Evolutionary conservation across 2,113 vertebrate genomes (phyloP).

Genomic region (Leptodactylus fuscus): DNA sequence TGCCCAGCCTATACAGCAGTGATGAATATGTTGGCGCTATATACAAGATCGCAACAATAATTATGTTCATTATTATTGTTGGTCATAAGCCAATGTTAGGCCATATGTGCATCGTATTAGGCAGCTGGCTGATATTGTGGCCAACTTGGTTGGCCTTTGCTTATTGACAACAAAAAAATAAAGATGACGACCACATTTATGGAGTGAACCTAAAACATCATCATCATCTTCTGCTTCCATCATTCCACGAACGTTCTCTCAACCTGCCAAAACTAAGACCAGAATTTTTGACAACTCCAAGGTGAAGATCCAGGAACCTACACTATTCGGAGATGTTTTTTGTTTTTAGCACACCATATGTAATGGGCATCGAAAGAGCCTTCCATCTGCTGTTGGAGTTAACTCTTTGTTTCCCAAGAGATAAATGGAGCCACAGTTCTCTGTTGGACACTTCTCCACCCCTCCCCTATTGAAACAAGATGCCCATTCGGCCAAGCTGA

Average conservation of each 20-base stretch:
- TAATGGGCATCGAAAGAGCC: neutral
- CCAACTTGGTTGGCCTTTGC: conserved; percentile 11
- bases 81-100: conserved; percentile 26
- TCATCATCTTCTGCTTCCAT: neutral
- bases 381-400: neutral
- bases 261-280: neutral
- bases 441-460: neutral
- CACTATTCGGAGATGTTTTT: neutral
- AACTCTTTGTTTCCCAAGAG: neutral
- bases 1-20: neutral
- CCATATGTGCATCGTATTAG: conserved; percentile 13
- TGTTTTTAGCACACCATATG: neutral
- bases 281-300: neutral
- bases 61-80: conserved; percentile 29
- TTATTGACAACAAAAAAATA: neutral
- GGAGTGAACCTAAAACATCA: neutral
- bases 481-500: neutral
- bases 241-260: neutral
- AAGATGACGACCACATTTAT: neutral
- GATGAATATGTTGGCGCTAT: conserved; percentile 27
- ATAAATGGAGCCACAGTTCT: neutral
- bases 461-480: neutral
- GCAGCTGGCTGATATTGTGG: conserved; percentile 16
- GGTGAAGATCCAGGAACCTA: neutral
- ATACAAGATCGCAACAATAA: neutral